Evolutionary conservation across 2,888 invertebrate species (phyloP), one percentile per base, ranked within the genome.

Genomic region (Lepetodrilus schrolli): DNA sequence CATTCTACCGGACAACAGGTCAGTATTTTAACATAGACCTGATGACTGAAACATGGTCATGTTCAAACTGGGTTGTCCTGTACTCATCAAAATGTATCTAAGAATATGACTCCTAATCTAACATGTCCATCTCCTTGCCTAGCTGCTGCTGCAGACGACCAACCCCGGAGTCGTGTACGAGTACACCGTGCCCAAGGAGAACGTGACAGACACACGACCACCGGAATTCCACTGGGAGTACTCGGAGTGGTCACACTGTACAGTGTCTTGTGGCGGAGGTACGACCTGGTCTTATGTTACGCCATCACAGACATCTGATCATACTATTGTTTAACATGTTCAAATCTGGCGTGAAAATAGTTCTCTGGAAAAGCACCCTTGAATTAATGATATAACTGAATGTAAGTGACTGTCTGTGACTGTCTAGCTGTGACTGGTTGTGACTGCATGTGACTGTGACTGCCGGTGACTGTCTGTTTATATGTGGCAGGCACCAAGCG

Each of bases 81-180:
- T n/a, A n/a, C n/a, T n/a, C n/a, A n/a, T n/a, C n/a, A n/a, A n/a
- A n/a, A n/a, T n/a, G n/a, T n/a, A n/a, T n/a, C n/a, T n/a, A n/a
- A n/a, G n/a, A n/a, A n/a, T n/a, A n/a, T n/a, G n/a, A n/a, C n/a
- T n/a, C n/a, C n/a, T n/a, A n/a, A n/a, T n/a, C n/a, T n/a, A n/a
- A n/a, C n/a, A n/a, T n/a, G 70, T 50, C 8, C 37, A 72, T 58
- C 70, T 83, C 82, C 30, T 70, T n/a, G 79, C 86, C 2, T 89
- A 94, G 94, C 93, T 95, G 73, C 93, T 95, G 82, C 94, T 94
- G 90, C 93, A 94, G 84, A 94, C 90, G 0, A 82, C 87, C 72
- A 96, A 96, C 90, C 95, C 95, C 0, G 96, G 96, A 66, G 93
- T 96, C 38, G 93, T 93, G 93, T 96, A 95, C 91, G 95, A 96